phyloP scores from a whole-genome alignment of 2,113 vertebrate species.

The Boulengeromyrus knoepffleri region DNA sequence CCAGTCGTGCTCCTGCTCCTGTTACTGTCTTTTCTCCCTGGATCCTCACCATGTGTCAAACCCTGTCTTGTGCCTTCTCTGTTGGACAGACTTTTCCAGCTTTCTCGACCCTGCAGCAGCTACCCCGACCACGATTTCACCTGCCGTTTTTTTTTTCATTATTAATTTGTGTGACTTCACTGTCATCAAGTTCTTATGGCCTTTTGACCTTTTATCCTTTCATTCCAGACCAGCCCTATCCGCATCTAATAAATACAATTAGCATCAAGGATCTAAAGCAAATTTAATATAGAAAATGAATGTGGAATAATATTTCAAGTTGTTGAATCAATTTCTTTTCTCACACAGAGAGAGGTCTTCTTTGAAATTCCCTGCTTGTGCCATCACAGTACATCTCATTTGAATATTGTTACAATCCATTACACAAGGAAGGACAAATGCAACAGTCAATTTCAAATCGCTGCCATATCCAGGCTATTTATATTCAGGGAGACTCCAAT shows the following conservation, averaged over 20 bases:
- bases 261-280: background rate
- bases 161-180: background rate
- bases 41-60: too few relatives aligned
- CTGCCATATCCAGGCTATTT: slow-evolving; percentile 22
- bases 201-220: background rate
- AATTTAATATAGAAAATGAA: background rate
- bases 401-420: slow-evolving; percentile 15
- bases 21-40: too few relatives aligned
- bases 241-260: background rate
- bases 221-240: background rate
- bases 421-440: slow-evolving; percentile 20
- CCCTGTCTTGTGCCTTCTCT: too few relatives aligned
- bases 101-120: too few relatives aligned
- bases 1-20: too few relatives aligned
- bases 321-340: background rate
- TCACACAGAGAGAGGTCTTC: background rate
- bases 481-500: slow-evolving; percentile 21
- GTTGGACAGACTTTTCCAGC: too few relatives aligned
- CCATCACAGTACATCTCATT: background rate
- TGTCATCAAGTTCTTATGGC: background rate
- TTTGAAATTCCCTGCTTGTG: slow-evolving; percentile 2
- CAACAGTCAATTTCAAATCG: slow-evolving; percentile 18
- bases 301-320: background rate
- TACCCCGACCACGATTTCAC: too few relatives aligned
- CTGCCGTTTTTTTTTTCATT: too few relatives aligned